phyloP scores from a whole-genome alignment of 2,797 vertebrate species.

The Gymnopithys bicolor region DNA sequence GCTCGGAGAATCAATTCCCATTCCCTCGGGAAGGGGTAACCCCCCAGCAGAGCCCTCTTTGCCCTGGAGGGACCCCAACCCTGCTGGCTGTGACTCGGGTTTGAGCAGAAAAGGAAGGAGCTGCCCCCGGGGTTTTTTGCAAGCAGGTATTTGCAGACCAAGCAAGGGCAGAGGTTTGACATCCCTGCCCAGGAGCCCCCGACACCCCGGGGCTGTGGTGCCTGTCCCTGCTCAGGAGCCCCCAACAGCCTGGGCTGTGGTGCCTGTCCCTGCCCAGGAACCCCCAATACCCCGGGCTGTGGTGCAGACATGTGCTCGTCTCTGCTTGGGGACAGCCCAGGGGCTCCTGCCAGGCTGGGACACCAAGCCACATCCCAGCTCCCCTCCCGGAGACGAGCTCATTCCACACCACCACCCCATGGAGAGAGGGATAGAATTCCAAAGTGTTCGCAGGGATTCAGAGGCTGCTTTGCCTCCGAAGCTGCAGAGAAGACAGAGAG shows the following conservation, averaged over 20 bases:
- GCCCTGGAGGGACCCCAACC: background rate
- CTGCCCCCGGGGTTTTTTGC: background rate
- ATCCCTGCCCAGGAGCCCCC: no score
- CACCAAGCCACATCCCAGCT: background rate
- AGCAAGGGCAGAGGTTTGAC: background rate
- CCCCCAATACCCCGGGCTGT: no score
- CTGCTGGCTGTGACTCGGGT: accelerated
- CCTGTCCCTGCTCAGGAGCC: no score
- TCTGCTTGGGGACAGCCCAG: accelerated
- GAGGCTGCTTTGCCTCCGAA: background rate
- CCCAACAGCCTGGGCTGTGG: no score
- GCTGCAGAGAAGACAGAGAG: accelerated
- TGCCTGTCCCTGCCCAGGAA: no score
- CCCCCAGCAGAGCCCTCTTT: accelerated
- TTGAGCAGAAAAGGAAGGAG: background rate
- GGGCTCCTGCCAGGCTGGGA: background rate
- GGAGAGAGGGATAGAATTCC: accelerated
- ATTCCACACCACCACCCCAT: background rate
- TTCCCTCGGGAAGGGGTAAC: background rate
- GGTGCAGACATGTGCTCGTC: accelerated
- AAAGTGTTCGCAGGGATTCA: accelerated
- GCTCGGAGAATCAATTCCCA: background rate
- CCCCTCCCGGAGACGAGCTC: accelerated
- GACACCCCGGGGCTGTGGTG: background rate
- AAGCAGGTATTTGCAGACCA: background rate